phyloP scores from a whole-genome alignment of 2,797 vertebrate genomes.

The Chelon labrosus region DNA sequence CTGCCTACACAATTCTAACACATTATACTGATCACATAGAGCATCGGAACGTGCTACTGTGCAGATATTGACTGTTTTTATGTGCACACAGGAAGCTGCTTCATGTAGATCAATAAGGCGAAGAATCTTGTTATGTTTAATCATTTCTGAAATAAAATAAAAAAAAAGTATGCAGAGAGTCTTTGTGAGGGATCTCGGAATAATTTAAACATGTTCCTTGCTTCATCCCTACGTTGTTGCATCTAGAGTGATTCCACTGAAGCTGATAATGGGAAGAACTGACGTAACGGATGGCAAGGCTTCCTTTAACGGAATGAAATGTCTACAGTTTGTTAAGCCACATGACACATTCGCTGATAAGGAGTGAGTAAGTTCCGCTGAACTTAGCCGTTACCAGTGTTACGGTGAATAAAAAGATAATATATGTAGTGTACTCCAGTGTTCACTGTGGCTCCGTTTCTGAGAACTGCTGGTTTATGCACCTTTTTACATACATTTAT shows the following conservation, averaged over 20 bases:
- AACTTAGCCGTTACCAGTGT: neutral
- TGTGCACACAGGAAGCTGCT: neutral
- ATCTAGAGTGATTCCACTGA: neutral
- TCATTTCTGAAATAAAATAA: neutral
- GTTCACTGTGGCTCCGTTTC: neutral
- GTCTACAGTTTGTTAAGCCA: constrained; percentile 13
- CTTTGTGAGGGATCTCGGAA: neutral
- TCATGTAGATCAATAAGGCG: neutral
- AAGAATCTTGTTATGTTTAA: neutral
- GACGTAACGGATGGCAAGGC: constrained; percentile 27
- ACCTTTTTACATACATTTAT: neutral
- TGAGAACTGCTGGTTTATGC: neutral
- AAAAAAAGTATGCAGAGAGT: neutral
- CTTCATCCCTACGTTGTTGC: neutral
- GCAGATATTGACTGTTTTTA: neutral
- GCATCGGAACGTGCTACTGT: no score
- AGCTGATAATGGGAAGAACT: neutral
- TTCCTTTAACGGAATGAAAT: constrained; percentile 37
- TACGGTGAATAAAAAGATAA: neutral
- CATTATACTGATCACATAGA: neutral
- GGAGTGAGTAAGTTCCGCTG: neutral
- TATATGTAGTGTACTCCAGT: neutral
- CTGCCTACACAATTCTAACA: neutral
- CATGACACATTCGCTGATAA: constrained; percentile 29
- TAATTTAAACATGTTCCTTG: neutral